A percentile compares a stretch with the other conserved stretches of the same genome.
These are phyloP conservation scores for Sternotherus odoratus DNA, from an alignment of 2,797 vertebrate genomes.

Conservation along the genomic window DNA sequence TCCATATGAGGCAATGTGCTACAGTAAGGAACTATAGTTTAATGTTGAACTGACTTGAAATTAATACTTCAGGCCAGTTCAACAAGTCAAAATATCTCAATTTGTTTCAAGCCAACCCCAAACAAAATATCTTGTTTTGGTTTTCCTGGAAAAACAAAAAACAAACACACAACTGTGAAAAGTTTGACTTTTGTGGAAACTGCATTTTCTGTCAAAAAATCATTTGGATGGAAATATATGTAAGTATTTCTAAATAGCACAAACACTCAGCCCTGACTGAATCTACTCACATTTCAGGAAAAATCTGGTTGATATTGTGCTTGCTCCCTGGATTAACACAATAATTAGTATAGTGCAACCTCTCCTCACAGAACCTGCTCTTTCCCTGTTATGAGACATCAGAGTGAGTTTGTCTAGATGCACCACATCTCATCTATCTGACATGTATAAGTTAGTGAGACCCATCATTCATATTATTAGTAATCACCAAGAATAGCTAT, in stretches of 20 bases:
- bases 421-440: slow-evolving; percentile 22
- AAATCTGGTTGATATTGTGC: not conserved
- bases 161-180: not conserved
- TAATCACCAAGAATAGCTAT: slow-evolving; percentile 31
- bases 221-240: fast-evolving
- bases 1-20: not conserved
- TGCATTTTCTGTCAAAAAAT: not conserved
- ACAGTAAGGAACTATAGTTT: not conserved
- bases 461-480: slow-evolving; percentile 18
- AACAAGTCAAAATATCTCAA: not conserved
- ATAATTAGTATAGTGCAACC: slow-evolving; percentile 11
- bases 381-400: slow-evolving; percentile 5
- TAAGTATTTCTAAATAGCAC: not conserved
- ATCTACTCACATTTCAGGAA: not conserved
- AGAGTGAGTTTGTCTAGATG: slow-evolving; percentile 17
- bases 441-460: slow-evolving; percentile 48
- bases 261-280: not conserved
- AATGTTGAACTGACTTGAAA: not conserved
- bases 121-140: not conserved
- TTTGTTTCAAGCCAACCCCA: not conserved
- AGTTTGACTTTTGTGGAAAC: not conserved
- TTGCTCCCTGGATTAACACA: not conserved
- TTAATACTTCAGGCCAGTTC: not conserved
- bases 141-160: not conserved
- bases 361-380: slow-evolving; percentile 19